Evolutionary conservation across 2,888 invertebrate genomes (phyloP).

Genomic region (Melieria picta): DNA sequence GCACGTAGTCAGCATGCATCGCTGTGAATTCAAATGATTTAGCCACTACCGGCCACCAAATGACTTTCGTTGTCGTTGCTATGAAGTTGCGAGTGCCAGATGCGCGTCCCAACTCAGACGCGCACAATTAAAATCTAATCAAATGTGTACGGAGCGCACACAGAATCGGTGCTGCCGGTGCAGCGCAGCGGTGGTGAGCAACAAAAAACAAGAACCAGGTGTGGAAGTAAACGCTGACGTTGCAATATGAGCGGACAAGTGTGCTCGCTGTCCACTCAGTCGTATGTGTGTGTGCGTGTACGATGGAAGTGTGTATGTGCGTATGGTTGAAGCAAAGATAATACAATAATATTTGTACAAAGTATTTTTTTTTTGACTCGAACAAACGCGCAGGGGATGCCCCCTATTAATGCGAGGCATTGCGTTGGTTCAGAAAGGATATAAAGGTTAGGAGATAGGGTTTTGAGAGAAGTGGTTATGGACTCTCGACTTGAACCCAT

Average conservation of each 20-base stretch:
- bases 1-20: slow-evolving; percentile 28
- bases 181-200: not conserved
- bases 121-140: slow-evolving; percentile 17
- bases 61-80: slow-evolving; percentile 49
- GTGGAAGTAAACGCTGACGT: not conserved
- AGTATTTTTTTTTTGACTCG: no score
- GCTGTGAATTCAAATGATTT: slow-evolving; percentile 50
- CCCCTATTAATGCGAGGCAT: no score
- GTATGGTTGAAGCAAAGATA: not conserved
- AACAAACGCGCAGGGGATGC: no score
- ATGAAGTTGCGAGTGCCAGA: slow-evolving; percentile 40
- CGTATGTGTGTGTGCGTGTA: not conserved
- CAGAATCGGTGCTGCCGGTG: not conserved
- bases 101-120: slow-evolving; percentile 9
- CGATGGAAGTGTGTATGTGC: not conserved
- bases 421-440: no score
- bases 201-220: not conserved
- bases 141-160: slow-evolving; percentile 9
- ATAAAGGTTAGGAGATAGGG: no score
- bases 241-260: not conserved
- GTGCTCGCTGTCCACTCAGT: not conserved
- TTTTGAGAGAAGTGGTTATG: no score
- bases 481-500: no score
- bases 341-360: no score
- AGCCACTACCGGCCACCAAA: slow-evolving; percentile 42